Evolutionary conservation across 2,797 vertebrate genomes (phyloP).

Genomic region (Pseudotriccus pelzelni): DNA sequence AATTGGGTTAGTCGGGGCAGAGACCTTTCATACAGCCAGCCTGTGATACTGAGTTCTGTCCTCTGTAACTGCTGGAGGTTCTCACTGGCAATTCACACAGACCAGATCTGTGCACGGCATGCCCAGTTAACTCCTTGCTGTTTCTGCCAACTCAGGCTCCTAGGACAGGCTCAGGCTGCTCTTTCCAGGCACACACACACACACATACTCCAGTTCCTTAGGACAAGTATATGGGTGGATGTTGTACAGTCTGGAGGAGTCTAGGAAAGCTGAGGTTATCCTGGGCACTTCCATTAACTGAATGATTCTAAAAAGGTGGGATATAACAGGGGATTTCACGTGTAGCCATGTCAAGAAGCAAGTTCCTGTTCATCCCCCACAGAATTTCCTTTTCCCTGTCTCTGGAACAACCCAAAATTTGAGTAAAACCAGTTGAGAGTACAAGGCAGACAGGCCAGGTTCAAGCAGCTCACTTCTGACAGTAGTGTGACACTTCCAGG

Average conservation of each 20-base stretch:
- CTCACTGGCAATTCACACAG: neutral
- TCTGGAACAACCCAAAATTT: neutral
- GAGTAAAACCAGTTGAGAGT: neutral
- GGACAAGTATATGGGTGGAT: neutral
- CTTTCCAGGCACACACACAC: neutral
- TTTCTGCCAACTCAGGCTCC: neutral
- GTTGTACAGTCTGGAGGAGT: fast-evolving
- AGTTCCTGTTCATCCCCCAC: neutral
- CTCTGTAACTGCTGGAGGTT: neutral
- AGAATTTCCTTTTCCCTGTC: neutral
- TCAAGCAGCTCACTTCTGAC: neutral
- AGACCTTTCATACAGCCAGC: neutral
- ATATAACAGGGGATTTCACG: fast-evolving
- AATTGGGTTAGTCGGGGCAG: neutral
- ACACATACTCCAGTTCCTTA: neutral
- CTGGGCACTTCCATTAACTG: neutral
- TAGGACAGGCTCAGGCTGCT: neutral
- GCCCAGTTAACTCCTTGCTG: neutral
- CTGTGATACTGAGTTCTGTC: neutral
- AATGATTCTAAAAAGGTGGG: neutral
- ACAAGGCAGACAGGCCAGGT: neutral
- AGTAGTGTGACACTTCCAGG: fast-evolving
- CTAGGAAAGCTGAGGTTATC: neutral
- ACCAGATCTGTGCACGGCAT: neutral
- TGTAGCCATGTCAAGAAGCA: neutral